These are phyloP conservation scores for Cotesia vestalis DNA, from an alignment of 1,140 invertebrate species.

Conservation along the genomic window DNA sequence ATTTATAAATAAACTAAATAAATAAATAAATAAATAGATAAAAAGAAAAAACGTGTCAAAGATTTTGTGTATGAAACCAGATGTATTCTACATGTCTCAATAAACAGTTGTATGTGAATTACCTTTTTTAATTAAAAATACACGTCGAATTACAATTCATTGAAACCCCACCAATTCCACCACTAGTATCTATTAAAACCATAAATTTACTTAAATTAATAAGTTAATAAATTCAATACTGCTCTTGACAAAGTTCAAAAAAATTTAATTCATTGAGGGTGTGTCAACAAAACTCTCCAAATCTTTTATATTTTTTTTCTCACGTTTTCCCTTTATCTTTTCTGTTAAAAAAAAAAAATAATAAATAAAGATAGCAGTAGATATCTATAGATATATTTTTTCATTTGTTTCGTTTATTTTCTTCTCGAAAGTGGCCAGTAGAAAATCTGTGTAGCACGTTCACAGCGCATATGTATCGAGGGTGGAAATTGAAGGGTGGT, in stretches of 20 bases:
- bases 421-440: neutral
- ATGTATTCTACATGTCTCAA: slow-evolving; percentile 74
- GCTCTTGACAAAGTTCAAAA: no score
- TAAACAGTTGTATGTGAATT: slow-evolving; percentile 77
- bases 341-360: no score
- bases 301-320: no score
- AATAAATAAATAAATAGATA: neutral
- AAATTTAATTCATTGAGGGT: no score
- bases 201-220: no score
- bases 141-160: neutral
- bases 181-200: no score
- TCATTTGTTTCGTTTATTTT: neutral
- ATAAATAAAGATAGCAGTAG: no score
- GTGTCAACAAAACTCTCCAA: no score
- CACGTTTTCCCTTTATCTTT: no score
- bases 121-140: slow-evolving; percentile 65
- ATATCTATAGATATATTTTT: no score
- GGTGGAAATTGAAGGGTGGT: slow-evolving; percentile 1
- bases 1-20: slow-evolving; percentile 53
- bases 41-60: slow-evolving; percentile 55
- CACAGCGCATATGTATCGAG: slow-evolving; percentile 5
- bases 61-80: slow-evolving; percentile 67
- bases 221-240: no score
- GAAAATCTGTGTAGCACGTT: neutral
- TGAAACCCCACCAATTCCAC: neutral